Conservation (phyloP, 2,888 invertebrate species). For the Euzetes globulus region DNA sequence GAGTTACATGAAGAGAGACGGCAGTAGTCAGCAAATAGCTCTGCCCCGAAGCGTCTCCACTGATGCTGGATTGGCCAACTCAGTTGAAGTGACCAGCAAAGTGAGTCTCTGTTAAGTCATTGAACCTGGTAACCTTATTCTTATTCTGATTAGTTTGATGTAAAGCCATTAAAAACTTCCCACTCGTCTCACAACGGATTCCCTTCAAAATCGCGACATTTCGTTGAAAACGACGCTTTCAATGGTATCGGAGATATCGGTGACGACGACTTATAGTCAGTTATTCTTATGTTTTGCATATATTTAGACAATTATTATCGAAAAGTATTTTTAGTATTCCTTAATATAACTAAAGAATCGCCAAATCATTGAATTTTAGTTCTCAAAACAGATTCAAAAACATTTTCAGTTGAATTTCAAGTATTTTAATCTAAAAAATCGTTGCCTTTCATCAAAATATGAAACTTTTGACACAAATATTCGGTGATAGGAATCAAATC, state of each 20-base stretch:
- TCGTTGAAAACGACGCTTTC: slow-evolving; percentile 79
- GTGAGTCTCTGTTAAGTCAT: background rate
- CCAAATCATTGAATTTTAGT: background rate
- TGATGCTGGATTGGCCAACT: slow-evolving; percentile 34
- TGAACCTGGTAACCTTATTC: background rate
- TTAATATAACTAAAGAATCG: background rate
- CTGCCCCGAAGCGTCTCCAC: slow-evolving; percentile 43
- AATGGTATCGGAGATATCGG: slow-evolving; percentile 93
- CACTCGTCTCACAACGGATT: slow-evolving; percentile 30
- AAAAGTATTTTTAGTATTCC: background rate
- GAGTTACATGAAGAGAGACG: slow-evolving; percentile 66
- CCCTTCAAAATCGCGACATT: slow-evolving; percentile 42
- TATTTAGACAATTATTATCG: background rate
- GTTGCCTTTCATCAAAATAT: background rate
- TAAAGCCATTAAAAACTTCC: background rate
- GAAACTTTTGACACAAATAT: background rate
- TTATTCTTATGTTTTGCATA: background rate
- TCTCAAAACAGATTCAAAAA: no score
- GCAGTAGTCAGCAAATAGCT: slow-evolving; percentile 52
- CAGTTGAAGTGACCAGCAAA: background rate
- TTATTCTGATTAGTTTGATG: background rate
- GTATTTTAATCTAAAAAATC: background rate
- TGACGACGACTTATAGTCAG: slow-evolving; percentile 65
- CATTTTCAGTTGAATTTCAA: no score
- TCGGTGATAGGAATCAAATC: slow-evolving; percentile 11